phyloP scores from a whole-genome alignment of 2,888 invertebrate species.

The Acrobasis suavella region DNA sequence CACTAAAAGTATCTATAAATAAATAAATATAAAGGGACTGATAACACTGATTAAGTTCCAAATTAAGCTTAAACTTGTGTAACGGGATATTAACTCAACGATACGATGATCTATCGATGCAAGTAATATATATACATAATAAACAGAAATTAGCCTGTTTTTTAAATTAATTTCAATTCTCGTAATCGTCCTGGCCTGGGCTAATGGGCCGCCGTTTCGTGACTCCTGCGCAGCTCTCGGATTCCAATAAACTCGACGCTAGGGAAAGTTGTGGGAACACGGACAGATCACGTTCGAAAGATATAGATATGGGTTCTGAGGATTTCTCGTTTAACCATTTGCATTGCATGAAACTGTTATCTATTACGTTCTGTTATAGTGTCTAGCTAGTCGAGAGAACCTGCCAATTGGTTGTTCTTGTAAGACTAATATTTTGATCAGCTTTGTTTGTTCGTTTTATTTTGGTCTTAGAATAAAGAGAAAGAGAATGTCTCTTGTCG shows the following conservation, averaged over 20 bases:
- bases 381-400: background rate
- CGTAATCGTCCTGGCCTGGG: too few species aligned
- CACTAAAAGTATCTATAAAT: background rate
- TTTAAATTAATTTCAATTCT: too few species aligned
- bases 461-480: too few species aligned
- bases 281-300: conserved; percentile 41
- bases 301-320: conserved; percentile 34
- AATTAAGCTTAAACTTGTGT: too few species aligned
- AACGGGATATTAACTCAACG: too few species aligned
- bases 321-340: conserved; percentile 26
- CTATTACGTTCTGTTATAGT: conserved; percentile 2
- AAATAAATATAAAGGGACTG: background rate
- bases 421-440: background rate
- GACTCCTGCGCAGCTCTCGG: conserved; percentile 44
- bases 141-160: too few species aligned
- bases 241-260: conserved; percentile 34
- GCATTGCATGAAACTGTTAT: conserved; percentile 18
- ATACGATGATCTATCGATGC: too few species aligned
- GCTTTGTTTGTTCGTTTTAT: background rate
- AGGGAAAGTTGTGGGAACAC: conserved; percentile 58
- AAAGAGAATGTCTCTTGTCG: background rate
- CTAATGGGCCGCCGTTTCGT: conserved; percentile 44
- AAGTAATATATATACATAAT: too few species aligned
- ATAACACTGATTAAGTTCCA: background rate
- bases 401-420: background rate